These are phyloP conservation scores for Troides helena DNA, from an alignment of 2,888 invertebrate species.

Conservation along the genomic window DNA sequence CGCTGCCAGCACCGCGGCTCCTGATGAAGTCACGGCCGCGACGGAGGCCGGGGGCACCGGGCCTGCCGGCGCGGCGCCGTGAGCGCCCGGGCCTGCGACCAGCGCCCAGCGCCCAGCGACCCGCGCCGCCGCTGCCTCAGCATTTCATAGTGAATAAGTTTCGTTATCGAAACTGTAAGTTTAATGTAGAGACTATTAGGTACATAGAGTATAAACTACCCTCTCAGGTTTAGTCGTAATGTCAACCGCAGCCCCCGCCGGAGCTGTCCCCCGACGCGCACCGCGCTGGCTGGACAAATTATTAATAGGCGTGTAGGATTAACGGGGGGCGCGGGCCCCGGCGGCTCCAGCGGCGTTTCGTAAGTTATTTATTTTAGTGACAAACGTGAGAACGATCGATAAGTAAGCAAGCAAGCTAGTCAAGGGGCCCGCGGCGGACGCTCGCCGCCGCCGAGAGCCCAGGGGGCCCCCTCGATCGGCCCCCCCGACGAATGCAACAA, in stretches of 20 bases:
- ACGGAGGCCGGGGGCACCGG: conserved; percentile 35
- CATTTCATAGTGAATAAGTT: conserved; percentile 74
- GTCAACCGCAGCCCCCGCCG: conserved; percentile 57
- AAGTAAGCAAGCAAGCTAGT: conserved; percentile 76
- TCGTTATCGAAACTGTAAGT: conserved; percentile 74
- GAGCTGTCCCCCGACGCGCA: conserved; percentile 25
- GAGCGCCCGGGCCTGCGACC: too few species aligned
- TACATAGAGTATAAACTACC: conserved; percentile 52
- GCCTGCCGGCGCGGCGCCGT: conserved; percentile 43
- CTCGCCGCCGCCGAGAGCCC: not conserved
- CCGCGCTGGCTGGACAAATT: conserved; percentile 72
- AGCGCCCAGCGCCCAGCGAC: too few species aligned
- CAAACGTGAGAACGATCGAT: conserved; percentile 63
- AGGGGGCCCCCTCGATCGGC: too few species aligned
- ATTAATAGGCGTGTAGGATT: conserved; percentile 61
- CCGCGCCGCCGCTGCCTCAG: conserved; percentile 54
- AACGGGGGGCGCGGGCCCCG: conserved; percentile 48
- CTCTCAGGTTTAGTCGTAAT: conserved; percentile 47
- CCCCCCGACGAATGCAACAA: conserved; percentile 43
- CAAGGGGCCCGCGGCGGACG: conserved; percentile 56
- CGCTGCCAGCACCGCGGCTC: conserved; percentile 16
- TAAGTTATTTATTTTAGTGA: conserved; percentile 79
- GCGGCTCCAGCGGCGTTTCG: conserved; percentile 58
- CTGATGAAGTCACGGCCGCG: conserved; percentile 32
- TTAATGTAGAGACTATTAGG: conserved; percentile 72